Evolutionary conservation across 2,797 vertebrate species (phyloP), one percentile per base, ranked within the genome.

Genomic region (Capromys pilorides): DNA sequence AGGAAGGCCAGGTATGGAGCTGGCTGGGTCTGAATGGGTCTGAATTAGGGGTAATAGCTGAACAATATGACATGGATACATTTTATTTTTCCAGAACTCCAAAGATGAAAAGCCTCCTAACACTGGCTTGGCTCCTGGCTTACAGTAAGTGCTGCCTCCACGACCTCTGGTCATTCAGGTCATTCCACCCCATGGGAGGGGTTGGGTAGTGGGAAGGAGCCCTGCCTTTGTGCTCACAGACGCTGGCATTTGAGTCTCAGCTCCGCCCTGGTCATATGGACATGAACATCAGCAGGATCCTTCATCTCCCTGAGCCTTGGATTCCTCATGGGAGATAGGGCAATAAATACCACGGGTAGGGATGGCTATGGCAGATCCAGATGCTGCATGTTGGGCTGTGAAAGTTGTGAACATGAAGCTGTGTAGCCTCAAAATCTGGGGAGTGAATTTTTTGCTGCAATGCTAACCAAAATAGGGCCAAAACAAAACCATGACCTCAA

Each of bases 101-200:
- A 41, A 81, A 93, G 81, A 97, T 97, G 97, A 97, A 94, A 75
- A 36, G 33, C 51, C 36, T 96, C 61, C 62, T 97, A 54, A 28
- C 1, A 1, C 75, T 97, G 94, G 89, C 71, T 49, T 96, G 89
- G 92, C 9, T 97, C 81, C 95, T 97, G 94, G 90, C 86, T 83
- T 96, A 12, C 22, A 69, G 96, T 97, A 96, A 97, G 96, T 97
- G 49, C 75, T 88, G 61, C 4, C 14, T 59, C 57, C 26, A 1
- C 11, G 8, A 57, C 59, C 81, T 61, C 39, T 36, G 69, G 14
- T 18, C 16, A 18, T 57, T 19, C 54, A 57, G 71, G 12, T 80
- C 83, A 80, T 61, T 51, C 77, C 3, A 11, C 26, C 54, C 39
- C 19, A 0, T 10, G 8, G 62, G 36, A 36, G 14, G 9, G n/a